These are phyloP conservation scores for Calcarius lapponicus DNA, from an alignment of 2,797 vertebrate species.

Conservation along the genomic window DNA sequence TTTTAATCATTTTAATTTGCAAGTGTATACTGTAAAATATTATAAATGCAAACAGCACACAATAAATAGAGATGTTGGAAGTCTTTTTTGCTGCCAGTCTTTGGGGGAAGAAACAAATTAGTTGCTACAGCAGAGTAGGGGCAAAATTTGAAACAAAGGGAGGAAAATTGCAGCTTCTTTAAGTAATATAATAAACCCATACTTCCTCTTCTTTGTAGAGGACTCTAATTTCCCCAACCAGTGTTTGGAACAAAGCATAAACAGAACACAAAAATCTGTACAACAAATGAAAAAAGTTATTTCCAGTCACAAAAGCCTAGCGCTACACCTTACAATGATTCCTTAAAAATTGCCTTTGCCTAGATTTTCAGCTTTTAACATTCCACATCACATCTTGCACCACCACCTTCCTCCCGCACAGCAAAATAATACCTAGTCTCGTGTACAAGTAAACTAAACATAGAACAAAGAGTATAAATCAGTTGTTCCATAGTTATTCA, in stretches of 20 bases:
- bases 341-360: not conserved
- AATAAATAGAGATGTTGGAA: constrained; percentile 66
- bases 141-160: constrained; percentile 53
- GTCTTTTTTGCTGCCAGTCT: constrained; percentile 54
- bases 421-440: not conserved
- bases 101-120: constrained; percentile 44
- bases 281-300: not conserved
- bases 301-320: not conserved
- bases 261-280: not conserved
- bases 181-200: constrained; percentile 35
- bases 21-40: constrained; percentile 50
- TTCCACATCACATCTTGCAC: not conserved
- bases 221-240: constrained; percentile 12
- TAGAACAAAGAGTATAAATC: not conserved
- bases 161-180: not conserved
- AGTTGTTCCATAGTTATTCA: not conserved
- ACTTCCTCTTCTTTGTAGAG: constrained; percentile 17
- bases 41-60: constrained; percentile 54
- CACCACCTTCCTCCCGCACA: not conserved
- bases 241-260: constrained; percentile 15
- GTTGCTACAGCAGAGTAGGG: not conserved
- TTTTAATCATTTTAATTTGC: constrained; percentile 74
- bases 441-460: not conserved
- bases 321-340: not conserved
- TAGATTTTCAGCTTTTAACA: not conserved